Percentiles rank a stretch among this genome's conserved stretches.
phyloP scores from a whole-genome alignment of 2,113 vertebrate species.

The Arenaria interpres region DNA sequence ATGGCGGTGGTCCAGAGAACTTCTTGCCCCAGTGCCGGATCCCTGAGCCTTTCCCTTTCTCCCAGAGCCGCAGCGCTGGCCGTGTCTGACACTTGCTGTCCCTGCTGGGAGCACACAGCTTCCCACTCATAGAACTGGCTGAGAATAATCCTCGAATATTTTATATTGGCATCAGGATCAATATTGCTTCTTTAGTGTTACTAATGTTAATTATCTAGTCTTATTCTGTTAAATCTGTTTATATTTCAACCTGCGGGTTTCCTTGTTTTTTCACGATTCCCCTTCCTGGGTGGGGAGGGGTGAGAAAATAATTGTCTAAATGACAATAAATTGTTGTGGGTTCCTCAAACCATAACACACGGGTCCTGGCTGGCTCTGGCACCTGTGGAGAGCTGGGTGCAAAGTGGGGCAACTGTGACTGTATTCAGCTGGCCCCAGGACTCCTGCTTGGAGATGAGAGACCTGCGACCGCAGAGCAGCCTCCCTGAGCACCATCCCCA shows the following conservation, averaged over 20 bases:
- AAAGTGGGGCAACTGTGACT: not conserved
- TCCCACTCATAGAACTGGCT: not conserved
- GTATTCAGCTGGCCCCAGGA: not conserved
- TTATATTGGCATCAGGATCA: not conserved
- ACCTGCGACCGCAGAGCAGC: not conserved
- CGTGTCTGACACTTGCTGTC: not conserved
- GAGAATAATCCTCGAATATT: not conserved
- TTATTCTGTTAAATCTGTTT: not conserved
- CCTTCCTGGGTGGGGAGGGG: not conserved
- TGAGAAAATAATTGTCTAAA: not conserved
- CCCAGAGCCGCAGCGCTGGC: not conserved
- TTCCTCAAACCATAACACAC: not conserved
- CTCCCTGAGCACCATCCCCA: too few species aligned
- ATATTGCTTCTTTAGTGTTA: not conserved
- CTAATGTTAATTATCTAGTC: not conserved
- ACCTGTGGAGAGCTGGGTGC: rapidly evolving
- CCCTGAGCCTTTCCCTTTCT: not conserved
- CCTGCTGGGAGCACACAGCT: not conserved
- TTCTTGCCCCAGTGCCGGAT: not conserved
- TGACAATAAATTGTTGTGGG: not conserved
- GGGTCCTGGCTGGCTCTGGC: rapidly evolving
- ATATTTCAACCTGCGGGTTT: not conserved
- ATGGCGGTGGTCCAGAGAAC: not conserved
- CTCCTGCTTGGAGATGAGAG: not conserved
- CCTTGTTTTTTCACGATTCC: not conserved